Evolutionary conservation across 2,797 vertebrate genomes (phyloP), one percentile per base, ranked within the genome.

Genomic region (Coluber constrictor): DNA sequence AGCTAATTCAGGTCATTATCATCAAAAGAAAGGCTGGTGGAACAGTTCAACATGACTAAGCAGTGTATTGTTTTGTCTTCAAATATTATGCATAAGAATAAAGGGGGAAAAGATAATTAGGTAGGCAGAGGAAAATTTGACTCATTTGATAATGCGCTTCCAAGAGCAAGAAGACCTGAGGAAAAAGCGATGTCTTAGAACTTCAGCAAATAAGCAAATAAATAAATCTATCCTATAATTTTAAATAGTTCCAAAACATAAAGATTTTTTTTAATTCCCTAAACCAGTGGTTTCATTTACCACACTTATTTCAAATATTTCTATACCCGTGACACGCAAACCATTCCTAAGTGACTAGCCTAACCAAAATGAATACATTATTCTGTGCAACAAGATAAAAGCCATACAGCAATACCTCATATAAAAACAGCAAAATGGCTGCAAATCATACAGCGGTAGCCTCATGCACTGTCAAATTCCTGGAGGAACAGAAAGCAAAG

Each of bases 1-100:
- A 95, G 59, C 47, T 47, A 96, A 93, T 90, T 87, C 79, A 91
- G 95, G 94, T 94, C 95, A 95, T 92, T 87, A 57, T 91, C 92
- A 95, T 96, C 94, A 95, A 96, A 96, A 95, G 92, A 63, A 95
- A 47, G 88, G 37, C 66, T 86, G 59, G 90, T 29, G 32, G 54
- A 90, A 93, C 15, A 90, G 86, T 94, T 93, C 90, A 56, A 37
- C 79, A 88, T 37, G 8, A 94, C 90, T 95, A 94, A 94, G 93
- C 87, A 93, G 86, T 59, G 94, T 94, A 90, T 92, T 94, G 93
- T 60, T 51, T 90, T 90, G 13, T 90, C 11, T 92, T 94, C 86
- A 59, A 86, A 63, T 86, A 25, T 55, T 94, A 25, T 56, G 93
- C 93, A 83, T 93, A 55, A 88, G 86, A 32, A 59, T 83, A 43